These are phyloP conservation scores for Tanypteryx hageni DNA, from an alignment of 2,888 invertebrate species.

Conservation along the genomic window DNA sequence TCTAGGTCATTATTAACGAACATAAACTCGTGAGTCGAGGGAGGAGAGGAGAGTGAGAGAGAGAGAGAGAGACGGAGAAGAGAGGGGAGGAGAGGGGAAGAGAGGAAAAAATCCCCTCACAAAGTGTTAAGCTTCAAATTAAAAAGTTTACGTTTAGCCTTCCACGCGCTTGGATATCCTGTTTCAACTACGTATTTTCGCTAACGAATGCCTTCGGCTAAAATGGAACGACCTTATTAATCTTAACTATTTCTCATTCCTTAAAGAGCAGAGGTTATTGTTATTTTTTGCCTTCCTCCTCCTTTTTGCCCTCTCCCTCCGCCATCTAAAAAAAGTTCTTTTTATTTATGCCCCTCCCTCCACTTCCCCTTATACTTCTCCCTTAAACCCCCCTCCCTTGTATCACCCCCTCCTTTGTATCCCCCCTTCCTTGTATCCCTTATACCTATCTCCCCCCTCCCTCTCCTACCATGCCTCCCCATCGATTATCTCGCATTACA, in stretches of 20 bases:
- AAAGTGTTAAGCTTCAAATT: conserved; percentile 46
- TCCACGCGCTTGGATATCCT: conserved; percentile 53
- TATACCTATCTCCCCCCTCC: too few species aligned
- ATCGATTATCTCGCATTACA: conserved; percentile 8
- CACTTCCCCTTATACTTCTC: too few species aligned
- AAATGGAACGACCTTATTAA: conserved; percentile 60
- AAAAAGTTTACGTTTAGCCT: conserved; percentile 62
- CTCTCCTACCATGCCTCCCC: too few species aligned
- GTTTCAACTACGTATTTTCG: conserved; percentile 61
- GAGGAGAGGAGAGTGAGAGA: background rate
- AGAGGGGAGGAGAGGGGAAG: background rate
- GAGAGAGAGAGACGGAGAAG: background rate
- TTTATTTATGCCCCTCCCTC: background rate
- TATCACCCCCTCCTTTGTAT: too few species aligned
- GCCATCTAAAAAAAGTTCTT: background rate
- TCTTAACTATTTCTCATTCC: conserved; percentile 59
- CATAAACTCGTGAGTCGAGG: conserved; percentile 13
- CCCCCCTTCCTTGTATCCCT: too few species aligned
- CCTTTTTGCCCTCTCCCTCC: background rate
- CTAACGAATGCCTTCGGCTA: conserved; percentile 59
- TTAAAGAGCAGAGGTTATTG: conserved; percentile 24
- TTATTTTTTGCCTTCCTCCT: background rate
- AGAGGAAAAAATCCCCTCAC: background rate
- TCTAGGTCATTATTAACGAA: conserved; percentile 57
- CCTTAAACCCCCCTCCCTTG: too few species aligned